Evolutionary conservation across 2,888 invertebrate genomes (phyloP).

Genomic region (Octonoba sinensis): DNA sequence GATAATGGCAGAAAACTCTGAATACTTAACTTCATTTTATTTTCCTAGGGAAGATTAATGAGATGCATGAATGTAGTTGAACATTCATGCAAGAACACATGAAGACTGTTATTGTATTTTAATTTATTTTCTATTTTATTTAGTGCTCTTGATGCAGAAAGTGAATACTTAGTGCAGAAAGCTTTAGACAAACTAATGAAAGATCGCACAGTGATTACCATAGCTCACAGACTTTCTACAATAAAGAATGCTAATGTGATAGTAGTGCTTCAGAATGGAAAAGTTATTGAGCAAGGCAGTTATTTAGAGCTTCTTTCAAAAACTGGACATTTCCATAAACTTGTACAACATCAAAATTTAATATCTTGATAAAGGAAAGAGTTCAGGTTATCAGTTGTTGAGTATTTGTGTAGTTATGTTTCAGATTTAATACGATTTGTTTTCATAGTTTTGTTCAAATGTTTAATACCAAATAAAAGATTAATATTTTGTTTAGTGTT

Average conservation of each 20-base stretch:
- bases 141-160: constrained; percentile 92
- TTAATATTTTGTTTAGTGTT: no score
- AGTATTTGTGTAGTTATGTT: no score
- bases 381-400: no score
- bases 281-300: constrained; percentile 81
- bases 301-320: constrained; percentile 68
- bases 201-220: constrained; percentile 88
- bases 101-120: no score
- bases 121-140: constrained; percentile 70
- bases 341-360: constrained; percentile 55
- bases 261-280: constrained; percentile 87
- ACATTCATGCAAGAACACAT: no score
- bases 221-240: constrained; percentile 93
- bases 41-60: no score
- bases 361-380: not conserved
- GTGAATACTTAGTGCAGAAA: constrained; percentile 89
- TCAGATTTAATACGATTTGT: no score
- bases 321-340: constrained; percentile 39
- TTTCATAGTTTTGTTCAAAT: no score
- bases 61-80: no score
- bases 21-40: no score
- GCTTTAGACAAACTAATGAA: constrained; percentile 86
- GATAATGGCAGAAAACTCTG: no score
- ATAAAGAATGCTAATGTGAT: constrained; percentile 91
- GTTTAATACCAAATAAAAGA: no score